A percentile compares a stretch with the other conserved stretches of the same genome.
Conservation (phyloP, 2,113 vertebrate species). For the Oryzias melastigma region DNA sequence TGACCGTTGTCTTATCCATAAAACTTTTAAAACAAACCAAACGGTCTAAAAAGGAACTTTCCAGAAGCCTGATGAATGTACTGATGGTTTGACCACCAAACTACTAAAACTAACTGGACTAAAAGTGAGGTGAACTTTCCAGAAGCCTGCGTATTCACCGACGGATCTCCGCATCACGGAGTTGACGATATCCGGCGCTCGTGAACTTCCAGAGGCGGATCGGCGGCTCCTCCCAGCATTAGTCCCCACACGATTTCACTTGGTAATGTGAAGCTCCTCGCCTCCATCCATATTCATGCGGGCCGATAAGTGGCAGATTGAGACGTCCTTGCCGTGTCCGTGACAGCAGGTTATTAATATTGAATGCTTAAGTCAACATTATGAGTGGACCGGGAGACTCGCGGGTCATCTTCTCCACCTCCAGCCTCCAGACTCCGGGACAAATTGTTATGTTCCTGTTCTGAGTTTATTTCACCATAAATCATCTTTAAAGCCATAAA, state of each 20-base stretch:
- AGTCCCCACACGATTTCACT: constrained; percentile 68
- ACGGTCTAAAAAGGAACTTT: too few species aligned
- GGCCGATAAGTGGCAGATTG: constrained; percentile 66
- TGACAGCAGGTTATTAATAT: constrained; percentile 71
- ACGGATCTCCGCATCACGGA: too few species aligned
- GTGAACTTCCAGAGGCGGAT: constrained; percentile 55
- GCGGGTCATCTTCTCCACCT: constrained; percentile 39
- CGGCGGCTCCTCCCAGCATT: constrained; percentile 55
- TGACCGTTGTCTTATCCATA: too few species aligned
- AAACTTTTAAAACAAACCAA: too few species aligned
- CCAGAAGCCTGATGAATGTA: too few species aligned
- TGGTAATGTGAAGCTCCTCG: constrained; percentile 60
- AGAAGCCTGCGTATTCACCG: too few species aligned
- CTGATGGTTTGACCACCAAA: too few species aligned
- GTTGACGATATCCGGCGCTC: too few species aligned
- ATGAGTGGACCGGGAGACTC: constrained; percentile 50
- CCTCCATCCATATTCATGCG: constrained; percentile 71
- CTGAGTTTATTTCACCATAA: too few species aligned
- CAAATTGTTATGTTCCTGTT: constrained; percentile 26
- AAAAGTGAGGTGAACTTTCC: too few species aligned
- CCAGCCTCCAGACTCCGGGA: constrained; percentile 23
- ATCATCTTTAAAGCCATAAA: too few species aligned
- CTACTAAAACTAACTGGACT: too few species aligned
- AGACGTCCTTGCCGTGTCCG: constrained; percentile 69
- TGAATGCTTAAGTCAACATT: constrained; percentile 59